Conservation (phyloP, 2,797 vertebrate species). For the Hyperoplus lanceolatus region DNA sequence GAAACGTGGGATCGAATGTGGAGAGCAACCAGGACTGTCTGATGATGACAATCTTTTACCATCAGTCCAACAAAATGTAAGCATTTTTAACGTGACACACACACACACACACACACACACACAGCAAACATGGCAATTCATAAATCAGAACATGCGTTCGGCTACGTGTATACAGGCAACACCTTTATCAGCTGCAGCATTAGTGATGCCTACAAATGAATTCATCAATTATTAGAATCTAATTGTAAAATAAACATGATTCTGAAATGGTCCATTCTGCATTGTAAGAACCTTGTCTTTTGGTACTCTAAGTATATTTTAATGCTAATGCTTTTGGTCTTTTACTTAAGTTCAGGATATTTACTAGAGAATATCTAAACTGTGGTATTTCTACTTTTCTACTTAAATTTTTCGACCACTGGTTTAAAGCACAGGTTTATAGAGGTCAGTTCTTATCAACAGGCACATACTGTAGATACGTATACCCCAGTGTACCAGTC, state of each 20-base stretch:
- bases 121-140: neutral
- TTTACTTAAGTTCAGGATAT: neutral
- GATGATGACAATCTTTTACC: conserved; percentile 2
- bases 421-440: neutral
- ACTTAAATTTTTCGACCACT: neutral
- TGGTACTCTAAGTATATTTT: neutral
- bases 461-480: conserved; percentile 5
- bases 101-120: too few relatives aligned
- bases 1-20: conserved; percentile 25
- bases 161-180: too few relatives aligned
- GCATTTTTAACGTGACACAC: neutral
- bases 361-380: neutral
- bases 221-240: neutral
- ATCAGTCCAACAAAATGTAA: neutral
- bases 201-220: neutral
- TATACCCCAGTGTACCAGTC: neutral
- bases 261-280: neutral
- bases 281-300: too few relatives aligned
- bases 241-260: neutral
- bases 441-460: neutral
- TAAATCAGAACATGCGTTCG: neutral
- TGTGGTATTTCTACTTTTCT: neutral
- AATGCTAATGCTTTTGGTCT: neutral
- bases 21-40: conserved; percentile 7
- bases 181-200: neutral